These are phyloP conservation scores for Tapirus terrestris DNA, from an alignment of 2,113 vertebrate genomes.

Conservation along the genomic window DNA sequence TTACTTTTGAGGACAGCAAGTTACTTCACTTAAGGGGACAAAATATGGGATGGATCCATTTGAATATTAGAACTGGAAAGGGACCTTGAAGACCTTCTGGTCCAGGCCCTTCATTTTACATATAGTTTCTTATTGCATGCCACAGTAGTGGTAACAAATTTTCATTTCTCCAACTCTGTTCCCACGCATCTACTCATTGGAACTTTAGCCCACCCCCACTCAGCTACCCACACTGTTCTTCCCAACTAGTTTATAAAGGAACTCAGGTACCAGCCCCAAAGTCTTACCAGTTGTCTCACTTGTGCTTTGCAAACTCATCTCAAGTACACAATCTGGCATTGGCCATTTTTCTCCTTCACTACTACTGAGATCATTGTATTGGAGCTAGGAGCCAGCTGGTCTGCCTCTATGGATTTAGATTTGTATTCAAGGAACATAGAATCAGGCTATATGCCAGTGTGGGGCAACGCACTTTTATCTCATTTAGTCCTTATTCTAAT, in stretches of 20 bases:
- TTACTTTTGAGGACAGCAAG: slow-evolving; percentile 47
- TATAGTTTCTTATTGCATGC: background rate
- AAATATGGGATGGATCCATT: slow-evolving; percentile 4
- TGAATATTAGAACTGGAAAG: slow-evolving; percentile 31
- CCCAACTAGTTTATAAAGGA: background rate
- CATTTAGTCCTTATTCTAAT: slow-evolving; percentile 37
- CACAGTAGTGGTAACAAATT: background rate
- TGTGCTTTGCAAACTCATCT: background rate
- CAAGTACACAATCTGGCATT: background rate
- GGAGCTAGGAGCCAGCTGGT: background rate
- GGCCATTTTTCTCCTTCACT: background rate
- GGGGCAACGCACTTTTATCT: background rate
- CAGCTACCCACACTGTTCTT: background rate
- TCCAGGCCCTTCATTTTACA: slow-evolving; percentile 2
- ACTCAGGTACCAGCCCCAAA: background rate
- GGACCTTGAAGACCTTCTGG: background rate
- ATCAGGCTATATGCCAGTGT: background rate
- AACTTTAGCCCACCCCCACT: background rate
- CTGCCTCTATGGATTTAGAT: background rate
- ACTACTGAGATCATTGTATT: background rate
- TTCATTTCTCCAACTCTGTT: background rate
- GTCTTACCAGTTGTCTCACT: background rate
- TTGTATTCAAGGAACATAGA: background rate
- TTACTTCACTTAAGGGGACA: slow-evolving; percentile 30
- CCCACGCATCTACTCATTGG: background rate